Evolutionary conservation across 2,888 invertebrate species (phyloP).

Genomic region (Sphinx pinastri): DNA sequence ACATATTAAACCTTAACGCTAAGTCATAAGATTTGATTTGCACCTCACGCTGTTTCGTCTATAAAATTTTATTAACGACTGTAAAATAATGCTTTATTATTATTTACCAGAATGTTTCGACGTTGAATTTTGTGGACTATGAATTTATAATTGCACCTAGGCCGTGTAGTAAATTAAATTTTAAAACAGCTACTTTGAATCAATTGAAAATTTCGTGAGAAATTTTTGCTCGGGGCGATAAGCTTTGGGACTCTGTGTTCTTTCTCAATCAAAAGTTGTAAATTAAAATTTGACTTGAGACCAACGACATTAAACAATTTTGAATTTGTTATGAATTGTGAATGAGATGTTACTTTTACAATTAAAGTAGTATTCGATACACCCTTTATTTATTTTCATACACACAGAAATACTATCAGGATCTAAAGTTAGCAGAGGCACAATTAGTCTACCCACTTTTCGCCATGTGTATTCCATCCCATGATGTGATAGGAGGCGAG

Average conservation of each 20-base stretch:
- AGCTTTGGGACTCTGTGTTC: conserved; percentile 2
- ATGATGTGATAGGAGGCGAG: too few relatives aligned
- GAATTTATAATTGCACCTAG: conserved; percentile 29
- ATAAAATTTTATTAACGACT: conserved; percentile 37
- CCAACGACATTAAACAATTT: conserved; percentile 9
- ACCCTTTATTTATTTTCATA: neutral
- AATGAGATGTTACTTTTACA: conserved; percentile 18
- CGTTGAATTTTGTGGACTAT: conserved; percentile 26
- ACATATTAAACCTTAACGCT: conserved; percentile 31
- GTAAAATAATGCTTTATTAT: conserved; percentile 30
- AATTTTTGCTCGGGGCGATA: conserved; percentile 5
- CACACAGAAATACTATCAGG: too few relatives aligned
- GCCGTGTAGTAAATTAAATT: conserved; percentile 21
- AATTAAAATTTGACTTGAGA: conserved; percentile 13
- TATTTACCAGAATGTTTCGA: conserved; percentile 19
- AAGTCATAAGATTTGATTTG: conserved; percentile 34
- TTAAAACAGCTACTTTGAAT: conserved; percentile 11
- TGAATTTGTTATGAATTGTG: conserved; percentile 14
- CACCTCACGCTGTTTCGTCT: conserved; percentile 29
- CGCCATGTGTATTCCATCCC: too few relatives aligned
- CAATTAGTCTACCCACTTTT: too few relatives aligned
- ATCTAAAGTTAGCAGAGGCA: too few relatives aligned
- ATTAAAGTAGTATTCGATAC: neutral
- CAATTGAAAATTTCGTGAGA: conserved; percentile 5
- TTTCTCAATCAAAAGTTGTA: conserved; percentile 12